Evolutionary conservation across 2,113 vertebrate species (phyloP), one percentile per base, ranked within the genome.

Genomic region (Micromys minutus): DNA sequence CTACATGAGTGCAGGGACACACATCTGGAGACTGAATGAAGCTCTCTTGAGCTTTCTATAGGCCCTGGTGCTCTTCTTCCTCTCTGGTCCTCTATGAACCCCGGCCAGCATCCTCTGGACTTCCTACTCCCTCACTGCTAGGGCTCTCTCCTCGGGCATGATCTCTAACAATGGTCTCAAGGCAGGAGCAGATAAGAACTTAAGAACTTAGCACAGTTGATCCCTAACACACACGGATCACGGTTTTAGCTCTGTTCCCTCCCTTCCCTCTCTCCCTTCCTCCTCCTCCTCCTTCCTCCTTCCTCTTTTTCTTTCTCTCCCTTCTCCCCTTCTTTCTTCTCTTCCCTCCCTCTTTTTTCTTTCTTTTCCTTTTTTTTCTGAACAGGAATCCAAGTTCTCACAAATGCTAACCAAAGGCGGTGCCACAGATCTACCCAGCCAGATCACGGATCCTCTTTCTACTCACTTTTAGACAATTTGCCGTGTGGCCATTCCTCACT

Each of bases 391-490:
- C n/a, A 61, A 29, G 50, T 42, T 36, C 42, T 61, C 29, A 2
- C 10, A 7, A 75, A 59, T 80, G 31, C 50, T 50, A 71, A 9
- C 3, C 10, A 61, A 81, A 31, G 69, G 17, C 5, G 21, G 8
- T 69, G 52, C 74, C 12, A 8, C 16, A 72, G 75, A 59, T 1
- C 31, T 21, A 29, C 26, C 22, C 5, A 4, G 4, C 75, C 65
- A 61, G 11, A 13, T 71, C 67, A 69, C 16, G 24, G 63, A 2
- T 45, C 69, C 87, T 94, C 93, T 57, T 57, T 83, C 91, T 12
- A 69, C 57, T 39, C 47, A 79, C 47, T 95, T 96, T 84, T 91
- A 91, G 85, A 69, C 42, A 24, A 16, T 83, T 97, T 94, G 72
- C 52, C 9, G 55, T 77, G 22, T 10, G 80, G 19, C 47, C 63